A percentile compares a stretch with the other conserved stretches of the same genome.
Evolutionary conservation across 2,113 vertebrate genomes (phyloP).

Genomic region (Sylvilagus bachmani): DNA sequence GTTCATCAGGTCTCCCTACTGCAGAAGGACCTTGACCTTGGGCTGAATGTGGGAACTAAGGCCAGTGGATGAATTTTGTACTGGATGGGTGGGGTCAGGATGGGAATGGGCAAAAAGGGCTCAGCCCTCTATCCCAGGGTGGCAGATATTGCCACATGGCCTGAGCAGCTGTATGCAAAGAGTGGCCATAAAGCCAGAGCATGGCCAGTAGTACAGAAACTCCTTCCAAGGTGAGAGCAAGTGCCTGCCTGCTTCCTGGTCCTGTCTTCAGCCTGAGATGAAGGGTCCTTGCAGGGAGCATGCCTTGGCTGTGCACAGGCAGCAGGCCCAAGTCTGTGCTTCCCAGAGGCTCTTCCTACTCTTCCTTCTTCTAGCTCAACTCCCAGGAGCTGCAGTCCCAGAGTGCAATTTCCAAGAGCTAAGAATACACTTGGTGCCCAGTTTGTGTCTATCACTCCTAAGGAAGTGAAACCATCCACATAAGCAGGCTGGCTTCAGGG

Average conservation of each 20-base stretch:
- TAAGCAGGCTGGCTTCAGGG: neutral
- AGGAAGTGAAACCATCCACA: neutral
- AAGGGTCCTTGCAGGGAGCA: neutral
- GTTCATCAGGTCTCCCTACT: neutral
- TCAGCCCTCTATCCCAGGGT: neutral
- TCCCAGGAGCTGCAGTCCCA: constrained; percentile 27
- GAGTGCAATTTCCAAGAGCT: neutral
- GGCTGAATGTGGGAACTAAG: neutral
- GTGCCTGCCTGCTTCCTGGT: neutral
- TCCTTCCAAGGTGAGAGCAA: neutral
- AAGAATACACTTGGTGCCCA: constrained; percentile 64
- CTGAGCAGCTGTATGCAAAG: neutral
- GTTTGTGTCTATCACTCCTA: neutral
- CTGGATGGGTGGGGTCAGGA: neutral
- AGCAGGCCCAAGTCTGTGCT: constrained; percentile 48
- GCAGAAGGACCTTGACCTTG: neutral
- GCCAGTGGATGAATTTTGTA: neutral
- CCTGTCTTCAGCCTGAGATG: neutral
- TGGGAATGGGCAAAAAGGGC: accelerated
- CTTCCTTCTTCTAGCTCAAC: neutral
- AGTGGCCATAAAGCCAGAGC: neutral
- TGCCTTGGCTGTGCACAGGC: neutral
- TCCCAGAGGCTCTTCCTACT: neutral
- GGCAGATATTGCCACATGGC: accelerated
- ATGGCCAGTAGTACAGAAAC: neutral